Evolutionary conservation across 2,113 vertebrate genomes (phyloP).

Genomic region (Menidia beryllina): DNA sequence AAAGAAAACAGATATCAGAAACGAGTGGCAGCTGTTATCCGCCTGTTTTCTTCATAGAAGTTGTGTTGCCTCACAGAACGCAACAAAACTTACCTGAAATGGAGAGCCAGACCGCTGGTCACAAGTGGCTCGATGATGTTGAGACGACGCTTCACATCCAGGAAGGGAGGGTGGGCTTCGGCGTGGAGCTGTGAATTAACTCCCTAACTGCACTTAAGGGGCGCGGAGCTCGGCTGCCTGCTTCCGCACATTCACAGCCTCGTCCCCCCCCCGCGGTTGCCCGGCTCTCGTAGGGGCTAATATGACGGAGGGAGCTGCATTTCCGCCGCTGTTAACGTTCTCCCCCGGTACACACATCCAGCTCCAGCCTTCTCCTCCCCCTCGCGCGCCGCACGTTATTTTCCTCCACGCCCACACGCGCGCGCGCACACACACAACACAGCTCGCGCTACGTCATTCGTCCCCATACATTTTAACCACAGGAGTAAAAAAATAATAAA

Average conservation of each 20-base stretch:
- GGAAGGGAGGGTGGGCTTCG: conserved; percentile 44
- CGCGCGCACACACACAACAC: conserved; percentile 30
- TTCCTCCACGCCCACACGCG: conserved; percentile 61
- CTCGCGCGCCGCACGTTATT: conserved; percentile 49
- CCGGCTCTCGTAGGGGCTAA: not conserved
- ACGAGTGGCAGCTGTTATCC: conserved; percentile 6
- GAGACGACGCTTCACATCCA: conserved; percentile 60
- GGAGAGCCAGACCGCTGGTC: conserved; percentile 26
- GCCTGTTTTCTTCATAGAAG: conserved; percentile 9
- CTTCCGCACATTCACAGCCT: conserved; percentile 30
- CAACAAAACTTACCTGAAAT: conserved; percentile 68
- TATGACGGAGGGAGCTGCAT: conserved; percentile 2
- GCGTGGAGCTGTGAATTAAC: conserved; percentile 3
- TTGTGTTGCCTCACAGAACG: not conserved
- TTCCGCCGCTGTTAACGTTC: not conserved
- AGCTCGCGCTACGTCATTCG: conserved; percentile 56
- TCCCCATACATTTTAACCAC: conserved; percentile 28
- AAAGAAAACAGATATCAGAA: conserved; percentile 10
- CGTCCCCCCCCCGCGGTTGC: not conserved
- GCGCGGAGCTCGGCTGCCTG: not conserved
- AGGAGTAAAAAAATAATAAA: conserved; percentile 16
- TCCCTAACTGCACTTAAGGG: conserved; percentile 9
- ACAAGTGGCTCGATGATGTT: conserved; percentile 38
- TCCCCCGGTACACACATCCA: conserved; percentile 19
- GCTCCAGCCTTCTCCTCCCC: conserved; percentile 29